Evolutionary conservation across 2,888 invertebrate genomes (phyloP).

Genomic region (Pandemis corylana): DNA sequence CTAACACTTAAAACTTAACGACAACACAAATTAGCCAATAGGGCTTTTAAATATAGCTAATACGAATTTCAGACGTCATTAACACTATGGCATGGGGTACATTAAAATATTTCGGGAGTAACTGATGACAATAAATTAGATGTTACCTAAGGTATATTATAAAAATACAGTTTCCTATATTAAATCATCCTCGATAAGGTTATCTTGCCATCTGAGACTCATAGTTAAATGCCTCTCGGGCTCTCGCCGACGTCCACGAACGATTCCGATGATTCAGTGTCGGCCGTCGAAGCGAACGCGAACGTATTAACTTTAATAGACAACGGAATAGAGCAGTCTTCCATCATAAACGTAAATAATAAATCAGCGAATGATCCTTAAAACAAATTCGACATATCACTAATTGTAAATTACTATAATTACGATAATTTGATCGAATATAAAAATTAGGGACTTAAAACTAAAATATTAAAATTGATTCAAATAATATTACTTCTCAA

Average conservation of each 20-base stretch:
- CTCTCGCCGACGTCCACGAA: constrained; percentile 48
- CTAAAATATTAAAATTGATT: constrained; percentile 60
- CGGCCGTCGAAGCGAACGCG: constrained; percentile 43
- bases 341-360: constrained; percentile 70
- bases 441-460: constrained; percentile 60
- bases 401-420: constrained; percentile 68
- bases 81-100: constrained; percentile 59
- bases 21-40: constrained; percentile 66
- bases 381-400: constrained; percentile 63
- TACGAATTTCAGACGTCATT: constrained; percentile 50
- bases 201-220: constrained; percentile 81
- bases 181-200: constrained; percentile 78
- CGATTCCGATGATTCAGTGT: constrained; percentile 21
- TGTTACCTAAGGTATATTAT: constrained; percentile 75
- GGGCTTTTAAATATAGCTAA: constrained; percentile 60
- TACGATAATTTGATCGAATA: constrained; percentile 72
- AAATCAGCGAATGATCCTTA: constrained; percentile 57
- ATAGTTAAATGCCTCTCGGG: constrained; percentile 75
- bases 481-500: constrained; percentile 66
- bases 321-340: constrained; percentile 80
- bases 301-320: constrained; percentile 49
- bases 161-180: constrained; percentile 83
- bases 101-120: constrained; percentile 56
- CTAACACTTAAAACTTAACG: constrained; percentile 64
- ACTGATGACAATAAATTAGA: constrained; percentile 58